Percentiles rank a stretch among this genome's conserved stretches.
These are phyloP conservation scores for Riptortus pedestris DNA, from an alignment of 1,140 invertebrate genomes.

Conservation along the genomic window DNA sequence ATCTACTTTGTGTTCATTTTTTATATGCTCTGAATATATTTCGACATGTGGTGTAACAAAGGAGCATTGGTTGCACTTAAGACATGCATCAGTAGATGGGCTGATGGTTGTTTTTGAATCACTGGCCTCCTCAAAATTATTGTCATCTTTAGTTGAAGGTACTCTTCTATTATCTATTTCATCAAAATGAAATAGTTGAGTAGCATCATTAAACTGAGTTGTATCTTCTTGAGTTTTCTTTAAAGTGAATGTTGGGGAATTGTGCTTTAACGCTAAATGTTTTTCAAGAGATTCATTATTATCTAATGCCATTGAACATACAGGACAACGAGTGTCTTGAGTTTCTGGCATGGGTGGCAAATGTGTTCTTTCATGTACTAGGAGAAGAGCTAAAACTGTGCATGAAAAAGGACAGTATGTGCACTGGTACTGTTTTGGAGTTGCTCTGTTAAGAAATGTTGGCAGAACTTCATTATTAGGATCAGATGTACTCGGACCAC, in stretches of 20 bases:
- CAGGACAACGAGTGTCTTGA: constrained; percentile 43
- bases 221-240: neutral
- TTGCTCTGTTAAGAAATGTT: constrained; percentile 11
- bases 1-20: constrained; percentile 17
- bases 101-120: constrained; percentile 2
- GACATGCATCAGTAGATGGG: constrained; percentile 4
- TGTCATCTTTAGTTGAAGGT: constrained; percentile 15
- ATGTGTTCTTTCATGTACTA: constrained; percentile 80
- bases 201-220: constrained; percentile 6
- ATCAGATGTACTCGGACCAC: constrained; percentile 16
- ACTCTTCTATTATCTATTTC: constrained; percentile 9
- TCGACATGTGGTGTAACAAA: constrained; percentile 10
- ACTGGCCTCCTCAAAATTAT: constrained; percentile 20
- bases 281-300: constrained; percentile 27
- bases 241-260: neutral
- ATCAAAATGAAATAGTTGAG: neutral
- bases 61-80: constrained; percentile 24
- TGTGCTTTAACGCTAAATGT: constrained; percentile 24
- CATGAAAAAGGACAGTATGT: constrained; percentile 82
- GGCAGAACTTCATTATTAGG: constrained; percentile 9
- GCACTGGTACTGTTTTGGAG: constrained; percentile 64
- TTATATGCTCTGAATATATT: constrained; percentile 6
- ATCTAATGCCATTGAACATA: constrained; percentile 47
- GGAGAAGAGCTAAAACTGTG: constrained; percentile 74
- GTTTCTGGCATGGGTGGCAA: constrained; percentile 6